Conservation (phyloP, 2,888 invertebrate species). For the Digitonthophagus gazella region DNA sequence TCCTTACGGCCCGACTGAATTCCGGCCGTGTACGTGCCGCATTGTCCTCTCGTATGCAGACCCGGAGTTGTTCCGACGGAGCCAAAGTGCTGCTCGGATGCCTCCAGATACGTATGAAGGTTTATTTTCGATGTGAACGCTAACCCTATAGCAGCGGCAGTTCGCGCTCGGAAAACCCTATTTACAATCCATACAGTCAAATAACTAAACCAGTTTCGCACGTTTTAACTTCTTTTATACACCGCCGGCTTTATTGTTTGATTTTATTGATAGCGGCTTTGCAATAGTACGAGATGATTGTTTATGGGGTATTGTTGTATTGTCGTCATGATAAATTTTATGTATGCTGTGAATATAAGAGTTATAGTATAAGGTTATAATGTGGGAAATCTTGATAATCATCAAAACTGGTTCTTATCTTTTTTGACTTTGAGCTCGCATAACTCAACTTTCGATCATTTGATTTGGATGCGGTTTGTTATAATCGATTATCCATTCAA, state of each 20-base stretch:
- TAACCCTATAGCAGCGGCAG: background rate
- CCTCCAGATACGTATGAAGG: background rate
- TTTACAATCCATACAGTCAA: background rate
- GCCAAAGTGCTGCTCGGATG: background rate
- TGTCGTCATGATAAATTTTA: too few relatives aligned
- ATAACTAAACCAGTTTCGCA: background rate
- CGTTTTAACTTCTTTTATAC: background rate
- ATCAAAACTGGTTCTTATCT: too few relatives aligned
- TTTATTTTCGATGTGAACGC: background rate
- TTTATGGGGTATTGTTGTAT: background rate
- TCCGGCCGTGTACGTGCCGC: conserved; percentile 1
- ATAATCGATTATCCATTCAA: too few relatives aligned
- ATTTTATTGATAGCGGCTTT: background rate
- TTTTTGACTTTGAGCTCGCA: too few relatives aligned
- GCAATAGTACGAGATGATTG: background rate
- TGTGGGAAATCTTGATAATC: too few relatives aligned
- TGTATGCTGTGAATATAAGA: too few relatives aligned
- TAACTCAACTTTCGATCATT: too few relatives aligned
- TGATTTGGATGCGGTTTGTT: too few relatives aligned
- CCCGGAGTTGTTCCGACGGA: background rate
- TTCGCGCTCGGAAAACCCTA: background rate
- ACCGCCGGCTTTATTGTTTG: background rate
- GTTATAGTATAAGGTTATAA: too few relatives aligned
- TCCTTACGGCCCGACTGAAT: conserved; percentile 12
- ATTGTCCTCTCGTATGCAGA: conserved; percentile 8